A percentile compares a stretch with the other conserved stretches of the same genome.
These are phyloP conservation scores for Pachyseris speciosa DNA, from an alignment of 64 coral and sea anemone genomes.

Conservation along the genomic window DNA sequence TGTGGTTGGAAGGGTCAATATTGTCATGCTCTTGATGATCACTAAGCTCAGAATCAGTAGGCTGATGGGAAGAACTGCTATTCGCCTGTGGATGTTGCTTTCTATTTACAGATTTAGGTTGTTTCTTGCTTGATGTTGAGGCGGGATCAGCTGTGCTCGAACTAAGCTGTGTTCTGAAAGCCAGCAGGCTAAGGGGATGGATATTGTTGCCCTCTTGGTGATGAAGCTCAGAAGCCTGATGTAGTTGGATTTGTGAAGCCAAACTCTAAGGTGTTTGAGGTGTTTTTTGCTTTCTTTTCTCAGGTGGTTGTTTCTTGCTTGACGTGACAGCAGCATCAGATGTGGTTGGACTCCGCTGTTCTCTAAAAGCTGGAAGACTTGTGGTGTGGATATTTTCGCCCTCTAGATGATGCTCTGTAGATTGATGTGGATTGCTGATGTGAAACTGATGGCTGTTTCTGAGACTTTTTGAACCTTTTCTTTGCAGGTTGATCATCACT, in stretches of 20 bases:
- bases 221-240: neutral
- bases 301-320: neutral
- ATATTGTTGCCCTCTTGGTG: neutral
- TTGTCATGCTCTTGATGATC: neutral
- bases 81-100: neutral
- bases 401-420: neutral
- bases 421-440: neutral
- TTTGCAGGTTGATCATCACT: neutral
- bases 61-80: neutral
- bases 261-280: neutral
- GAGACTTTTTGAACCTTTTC: neutral
- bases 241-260: slow-evolving; percentile 11
- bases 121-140: neutral
- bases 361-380: neutral
- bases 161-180: neutral
- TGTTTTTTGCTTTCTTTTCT: neutral
- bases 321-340: neutral
- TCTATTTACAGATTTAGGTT: neutral
- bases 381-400: neutral
- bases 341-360: neutral
- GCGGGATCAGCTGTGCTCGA: neutral
- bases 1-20: neutral
- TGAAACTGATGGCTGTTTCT: neutral
- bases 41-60: neutral
- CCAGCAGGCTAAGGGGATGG: neutral